A percentile compares a stretch with the other conserved stretches of the same genome.
These are phyloP conservation scores for Daboia siamensis DNA, from an alignment of 2,113 vertebrate genomes.

Conservation along the genomic window DNA sequence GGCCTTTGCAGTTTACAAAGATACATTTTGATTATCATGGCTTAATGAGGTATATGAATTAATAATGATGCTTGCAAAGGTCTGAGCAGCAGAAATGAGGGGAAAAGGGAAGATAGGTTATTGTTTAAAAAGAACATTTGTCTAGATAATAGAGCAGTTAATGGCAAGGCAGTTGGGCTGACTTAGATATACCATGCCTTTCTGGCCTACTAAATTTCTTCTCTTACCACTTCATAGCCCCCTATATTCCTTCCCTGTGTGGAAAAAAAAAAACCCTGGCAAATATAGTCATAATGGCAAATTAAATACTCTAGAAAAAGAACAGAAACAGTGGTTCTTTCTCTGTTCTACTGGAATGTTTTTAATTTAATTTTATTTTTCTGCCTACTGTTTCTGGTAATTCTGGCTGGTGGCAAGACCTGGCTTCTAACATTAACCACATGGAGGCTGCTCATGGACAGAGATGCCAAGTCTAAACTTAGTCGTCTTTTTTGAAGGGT, in stretches of 20 bases:
- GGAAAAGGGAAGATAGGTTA: constrained; percentile 40
- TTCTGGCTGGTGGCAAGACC: constrained; percentile 70
- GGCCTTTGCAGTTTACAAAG: constrained; percentile 34
- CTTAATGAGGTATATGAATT: constrained; percentile 46
- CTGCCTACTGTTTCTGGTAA: constrained; percentile 67
- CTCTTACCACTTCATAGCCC: constrained; percentile 35
- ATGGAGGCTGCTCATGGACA: constrained; percentile 66
- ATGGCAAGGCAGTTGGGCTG: constrained; percentile 42
- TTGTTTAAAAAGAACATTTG: constrained; percentile 28
- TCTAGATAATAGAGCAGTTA: constrained; percentile 44
- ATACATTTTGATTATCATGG: constrained; percentile 30
- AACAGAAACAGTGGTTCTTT: constrained; percentile 65
- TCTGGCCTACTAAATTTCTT: constrained; percentile 34
- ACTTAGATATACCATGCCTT: constrained; percentile 59
- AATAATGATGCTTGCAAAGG: constrained; percentile 50
- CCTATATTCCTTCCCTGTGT: constrained; percentile 42
- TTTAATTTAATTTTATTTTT: constrained; percentile 20
- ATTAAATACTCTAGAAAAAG: constrained; percentile 66
- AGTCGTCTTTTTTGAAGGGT: constrained; percentile 54
- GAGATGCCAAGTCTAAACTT: constrained; percentile 73
- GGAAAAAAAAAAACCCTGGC: constrained; percentile 58
- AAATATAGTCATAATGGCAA: constrained; percentile 64
- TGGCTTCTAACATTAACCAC: constrained; percentile 71
- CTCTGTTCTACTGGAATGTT: constrained; percentile 72
- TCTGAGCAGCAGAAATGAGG: constrained; percentile 40